Evolutionary conservation across 2,113 vertebrate species (phyloP), one percentile per base, ranked within the genome.

Genomic region (Gadus chalcogrammus): DNA sequence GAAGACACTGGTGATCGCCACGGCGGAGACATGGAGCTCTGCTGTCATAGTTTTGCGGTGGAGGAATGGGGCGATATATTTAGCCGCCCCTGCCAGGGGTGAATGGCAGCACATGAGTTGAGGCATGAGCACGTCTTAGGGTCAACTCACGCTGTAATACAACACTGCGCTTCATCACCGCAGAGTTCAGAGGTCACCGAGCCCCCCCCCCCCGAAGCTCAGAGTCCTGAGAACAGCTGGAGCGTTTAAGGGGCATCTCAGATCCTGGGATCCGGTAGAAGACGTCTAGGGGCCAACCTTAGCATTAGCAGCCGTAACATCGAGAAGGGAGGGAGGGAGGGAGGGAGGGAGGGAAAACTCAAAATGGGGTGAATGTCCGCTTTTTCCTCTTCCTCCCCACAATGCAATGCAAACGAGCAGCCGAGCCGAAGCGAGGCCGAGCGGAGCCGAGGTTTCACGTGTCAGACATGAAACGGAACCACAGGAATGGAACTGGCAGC

Each of bases 401-500:
- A 63, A 63, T 28, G 61, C 76, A n/a, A 28, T 66, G 71, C 76
- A 55, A 31, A 31, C 5, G 31, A 31, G 31, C 4, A 31, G 31
- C 31, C 31, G 31, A 31, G 31, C 31, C 31, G 31, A 31, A 6
- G 4, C 3, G 31, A 31, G 1, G 31, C 31, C 31, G 4, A 31
- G 31, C 31, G 5, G 65, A 77, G 75, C 75, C 3, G 1, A 0
- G 31, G 66, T 81, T 80, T 89, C 79, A 75, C 77, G 83, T 88
- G 82, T 81, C 84, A 82, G 82, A 91, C 85, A 88, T 90, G 82
- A 90, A 90, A 88, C 75, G 73, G 76, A 83, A 90, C 91, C 91
- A 18, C 92, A 91, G 91, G 91, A 91, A 92, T 91, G 89, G 87
- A 31, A 69, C 80, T 60, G 76, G 84, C 83, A 88, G 89, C 87